A percentile compares a stretch with the other conserved stretches of the same genome.
Conservation (phyloP, 2,888 invertebrate species). For the Xestia ashworthii region DNA sequence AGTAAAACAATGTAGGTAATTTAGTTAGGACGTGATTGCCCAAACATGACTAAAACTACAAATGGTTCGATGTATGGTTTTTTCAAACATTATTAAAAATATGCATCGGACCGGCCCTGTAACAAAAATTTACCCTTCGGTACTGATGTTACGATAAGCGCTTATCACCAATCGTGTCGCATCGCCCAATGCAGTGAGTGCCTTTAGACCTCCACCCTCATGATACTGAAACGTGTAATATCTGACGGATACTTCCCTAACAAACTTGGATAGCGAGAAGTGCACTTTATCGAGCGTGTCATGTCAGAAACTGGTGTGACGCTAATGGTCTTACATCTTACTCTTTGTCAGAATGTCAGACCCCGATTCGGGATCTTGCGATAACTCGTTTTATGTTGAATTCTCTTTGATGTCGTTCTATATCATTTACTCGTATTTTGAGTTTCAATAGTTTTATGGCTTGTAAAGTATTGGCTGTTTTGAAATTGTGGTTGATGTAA, state of each 20-base stretch:
- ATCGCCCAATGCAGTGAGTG: neutral
- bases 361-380: neutral
- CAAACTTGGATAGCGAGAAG: neutral
- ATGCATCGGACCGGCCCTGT: too few relatives aligned
- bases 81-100: too few relatives aligned
- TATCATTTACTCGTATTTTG: slow-evolving; percentile 2
- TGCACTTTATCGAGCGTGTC: slow-evolving; percentile 33
- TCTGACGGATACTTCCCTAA: slow-evolving; percentile 22
- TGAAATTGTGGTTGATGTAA: neutral
- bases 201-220: neutral
- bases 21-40: too few relatives aligned
- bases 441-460: neutral
- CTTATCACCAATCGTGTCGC: neutral
- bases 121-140: too few relatives aligned
- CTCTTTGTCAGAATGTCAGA: slow-evolving; percentile 26
- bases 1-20: too few relatives aligned
- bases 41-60: too few relatives aligned
- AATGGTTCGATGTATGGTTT: too few relatives aligned
- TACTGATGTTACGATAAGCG: too few relatives aligned
- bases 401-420: neutral
- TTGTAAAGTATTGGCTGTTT: neutral
- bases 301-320: slow-evolving; percentile 3
- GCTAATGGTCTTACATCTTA: slow-evolving; percentile 38
- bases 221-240: neutral
- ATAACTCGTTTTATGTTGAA: slow-evolving; percentile 26